Conservation (phyloP, 1,140 invertebrate genomes). For the Cydia strobilella region DNA sequence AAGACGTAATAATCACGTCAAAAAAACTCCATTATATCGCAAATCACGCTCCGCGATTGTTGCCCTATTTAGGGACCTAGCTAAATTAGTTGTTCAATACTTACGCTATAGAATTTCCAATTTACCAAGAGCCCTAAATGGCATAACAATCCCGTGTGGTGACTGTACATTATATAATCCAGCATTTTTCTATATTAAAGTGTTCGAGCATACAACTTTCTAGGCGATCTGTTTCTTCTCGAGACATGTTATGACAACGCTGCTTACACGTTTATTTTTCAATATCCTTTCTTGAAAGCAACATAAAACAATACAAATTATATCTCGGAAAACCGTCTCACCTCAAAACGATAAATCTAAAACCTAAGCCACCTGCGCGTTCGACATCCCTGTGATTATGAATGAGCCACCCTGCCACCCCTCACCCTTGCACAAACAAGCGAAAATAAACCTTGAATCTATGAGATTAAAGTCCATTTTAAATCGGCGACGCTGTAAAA, state of each 20-base stretch:
- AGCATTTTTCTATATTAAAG: no score
- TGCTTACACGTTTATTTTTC: background rate
- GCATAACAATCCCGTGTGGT: no score
- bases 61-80: no score
- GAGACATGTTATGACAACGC: background rate
- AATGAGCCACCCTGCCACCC: conserved; percentile 49
- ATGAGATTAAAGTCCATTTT: background rate
- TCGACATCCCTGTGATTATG: conserved; percentile 67
- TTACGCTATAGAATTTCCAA: no score
- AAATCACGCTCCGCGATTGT: no score
- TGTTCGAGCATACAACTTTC: background rate
- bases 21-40: no score
- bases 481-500: conserved; percentile 36
- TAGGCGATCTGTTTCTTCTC: background rate
- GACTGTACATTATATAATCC: no score
- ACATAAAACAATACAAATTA: conserved; percentile 60
- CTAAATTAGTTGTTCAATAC: no score
- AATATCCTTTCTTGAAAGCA: background rate
- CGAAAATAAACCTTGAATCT: conserved; percentile 30
- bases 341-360: conserved; percentile 68
- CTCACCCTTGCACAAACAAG: conserved; percentile 28
- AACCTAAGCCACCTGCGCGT: conserved; percentile 71
- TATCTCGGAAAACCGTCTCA: conserved; percentile 51
- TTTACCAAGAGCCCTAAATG: no score
- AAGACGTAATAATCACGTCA: no score